Evolutionary conservation across 1,140 invertebrate species (phyloP).

Genomic region (Drosophila nikananu): DNA sequence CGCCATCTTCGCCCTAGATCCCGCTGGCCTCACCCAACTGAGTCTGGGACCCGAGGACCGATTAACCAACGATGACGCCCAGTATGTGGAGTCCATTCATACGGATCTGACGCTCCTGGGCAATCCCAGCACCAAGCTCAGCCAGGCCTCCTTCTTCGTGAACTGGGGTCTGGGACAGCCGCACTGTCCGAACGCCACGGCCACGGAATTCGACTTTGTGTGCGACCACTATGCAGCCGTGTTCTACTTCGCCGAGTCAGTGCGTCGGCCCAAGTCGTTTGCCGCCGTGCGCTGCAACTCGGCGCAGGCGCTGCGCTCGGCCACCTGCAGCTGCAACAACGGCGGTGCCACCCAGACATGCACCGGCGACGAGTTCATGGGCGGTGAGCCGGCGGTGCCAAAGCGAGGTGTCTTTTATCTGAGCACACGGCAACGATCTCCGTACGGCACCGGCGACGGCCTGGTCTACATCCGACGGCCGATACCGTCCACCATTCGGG

Average conservation of each 20-base stretch:
- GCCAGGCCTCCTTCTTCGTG: conserved; percentile 90
- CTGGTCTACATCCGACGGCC: conserved; percentile 61
- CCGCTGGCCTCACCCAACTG: conserved; percentile 86
- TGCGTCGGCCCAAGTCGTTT: conserved; percentile 63
- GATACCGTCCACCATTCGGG: conserved; percentile 41
- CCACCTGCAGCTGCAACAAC: conserved; percentile 54
- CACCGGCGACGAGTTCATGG: conserved; percentile 64
- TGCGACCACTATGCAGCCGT: conserved; percentile 79
- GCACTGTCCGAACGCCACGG: conserved; percentile 87
- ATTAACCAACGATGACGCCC: conserved; percentile 88
- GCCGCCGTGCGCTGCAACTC: conserved; percentile 59
- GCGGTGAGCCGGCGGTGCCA: conserved; percentile 74
- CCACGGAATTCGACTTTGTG: conserved; percentile 74
- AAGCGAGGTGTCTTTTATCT: conserved; percentile 75
- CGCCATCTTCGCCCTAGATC: conserved; percentile 86
- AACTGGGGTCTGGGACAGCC: conserved; percentile 89
- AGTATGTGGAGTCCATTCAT: conserved; percentile 91
- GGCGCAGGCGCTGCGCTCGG: conserved; percentile 22
- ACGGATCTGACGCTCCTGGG: conserved; percentile 89
- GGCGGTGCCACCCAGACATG: conserved; percentile 31
- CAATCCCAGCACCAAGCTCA: conserved; percentile 86
- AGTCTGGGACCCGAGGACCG: conserved; percentile 71
- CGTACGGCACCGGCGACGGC: conserved; percentile 55
- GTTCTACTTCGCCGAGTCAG: conserved; percentile 78
- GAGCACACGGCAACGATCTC: conserved; percentile 54